Evolutionary conservation across 2,888 invertebrate species (phyloP).

Genomic region (Trichogramma evanescens): DNA sequence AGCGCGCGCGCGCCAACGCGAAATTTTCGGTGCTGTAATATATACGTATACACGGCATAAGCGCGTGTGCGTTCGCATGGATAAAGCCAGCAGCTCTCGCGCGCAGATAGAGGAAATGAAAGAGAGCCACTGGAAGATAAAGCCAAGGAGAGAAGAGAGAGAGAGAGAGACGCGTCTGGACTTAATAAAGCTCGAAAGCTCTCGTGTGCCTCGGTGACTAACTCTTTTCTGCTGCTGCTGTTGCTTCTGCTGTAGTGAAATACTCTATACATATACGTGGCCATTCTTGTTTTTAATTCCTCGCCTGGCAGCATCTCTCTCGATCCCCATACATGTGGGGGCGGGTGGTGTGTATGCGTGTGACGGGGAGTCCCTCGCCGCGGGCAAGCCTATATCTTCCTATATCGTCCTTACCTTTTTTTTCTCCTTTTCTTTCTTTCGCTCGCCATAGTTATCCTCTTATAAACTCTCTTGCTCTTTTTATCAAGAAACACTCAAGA

Average conservation of each 20-base stretch:
- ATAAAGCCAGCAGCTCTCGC: no score
- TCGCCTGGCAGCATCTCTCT: neutral
- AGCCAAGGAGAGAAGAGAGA: neutral
- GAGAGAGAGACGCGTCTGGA: conserved; percentile 27
- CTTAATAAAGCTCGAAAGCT: conserved; percentile 25
- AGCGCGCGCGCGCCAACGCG: no score
- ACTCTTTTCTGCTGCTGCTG: neutral
- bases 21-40: no score
- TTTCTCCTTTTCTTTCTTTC: neutral
- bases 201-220: neutral
- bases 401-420: neutral
- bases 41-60: neutral
- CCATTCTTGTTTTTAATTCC: conserved; percentile 17
- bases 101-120: no score
- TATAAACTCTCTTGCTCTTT: no score
- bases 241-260: neutral
- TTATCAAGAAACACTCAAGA: no score
- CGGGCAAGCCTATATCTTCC: neutral
- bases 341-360: no score
- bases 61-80: neutral
- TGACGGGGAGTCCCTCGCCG: neutral
- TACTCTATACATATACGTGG: neutral
- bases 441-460: neutral
- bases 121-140: neutral
- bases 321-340: neutral